Evolutionary conservation across 2,888 invertebrate genomes (phyloP).

Genomic region (Schizotus pectinicornis): DNA sequence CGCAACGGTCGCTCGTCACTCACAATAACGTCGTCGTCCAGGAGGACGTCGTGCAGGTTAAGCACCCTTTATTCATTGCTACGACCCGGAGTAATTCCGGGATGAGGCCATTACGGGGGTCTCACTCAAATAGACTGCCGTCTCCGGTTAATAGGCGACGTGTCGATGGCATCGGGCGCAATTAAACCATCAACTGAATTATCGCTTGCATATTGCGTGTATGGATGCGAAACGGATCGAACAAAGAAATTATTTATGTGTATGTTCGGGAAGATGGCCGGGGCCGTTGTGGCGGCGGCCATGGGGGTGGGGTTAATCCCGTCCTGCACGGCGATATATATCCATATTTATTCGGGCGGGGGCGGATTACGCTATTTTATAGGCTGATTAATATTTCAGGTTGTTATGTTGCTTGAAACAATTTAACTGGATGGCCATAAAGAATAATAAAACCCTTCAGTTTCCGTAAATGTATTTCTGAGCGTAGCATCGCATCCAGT

Average conservation of each 20-base stretch:
- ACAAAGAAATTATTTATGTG: no score
- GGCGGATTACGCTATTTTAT: constrained; percentile 35
- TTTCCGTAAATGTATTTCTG: constrained; percentile 37
- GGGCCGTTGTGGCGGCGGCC: background rate
- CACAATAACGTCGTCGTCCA: constrained; percentile 34
- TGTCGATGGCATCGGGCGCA: constrained; percentile 16
- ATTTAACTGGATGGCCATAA: constrained; percentile 39
- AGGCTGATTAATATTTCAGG: constrained; percentile 40
- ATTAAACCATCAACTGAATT: constrained; percentile 4
- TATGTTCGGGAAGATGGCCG: no score
- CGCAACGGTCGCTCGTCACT: constrained; percentile 38
- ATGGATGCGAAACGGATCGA: no score
- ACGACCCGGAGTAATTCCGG: constrained; percentile 29
- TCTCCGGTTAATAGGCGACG: constrained; percentile 24
- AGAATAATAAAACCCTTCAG: constrained; percentile 41
- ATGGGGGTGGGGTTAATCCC: constrained; percentile 9
- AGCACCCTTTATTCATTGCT: constrained; percentile 33
- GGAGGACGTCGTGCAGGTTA: constrained; percentile 32
- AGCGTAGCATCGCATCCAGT: constrained; percentile 32
- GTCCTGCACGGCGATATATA: constrained; percentile 12
- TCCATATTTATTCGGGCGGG: constrained; percentile 22
- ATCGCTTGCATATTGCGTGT: background rate
- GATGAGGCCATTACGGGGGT: constrained; percentile 27
- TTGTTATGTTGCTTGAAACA: constrained; percentile 40
- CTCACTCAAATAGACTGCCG: constrained; percentile 22